These are phyloP conservation scores for Bombyx huttoni DNA, from an alignment of 2,888 invertebrate species.

Conservation along the genomic window DNA sequence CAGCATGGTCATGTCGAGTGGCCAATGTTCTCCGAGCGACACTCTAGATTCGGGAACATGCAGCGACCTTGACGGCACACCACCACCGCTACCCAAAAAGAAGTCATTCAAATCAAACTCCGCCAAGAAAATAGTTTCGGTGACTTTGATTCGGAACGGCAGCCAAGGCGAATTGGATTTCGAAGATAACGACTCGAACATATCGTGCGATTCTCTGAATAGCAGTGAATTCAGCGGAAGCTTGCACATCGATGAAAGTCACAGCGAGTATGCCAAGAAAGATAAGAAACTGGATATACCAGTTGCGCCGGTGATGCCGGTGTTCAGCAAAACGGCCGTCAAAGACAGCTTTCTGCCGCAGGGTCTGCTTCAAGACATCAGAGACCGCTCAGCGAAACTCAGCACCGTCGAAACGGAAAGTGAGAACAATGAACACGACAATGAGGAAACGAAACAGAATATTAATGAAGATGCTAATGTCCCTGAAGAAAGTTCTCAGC, in stretches of 20 bases:
- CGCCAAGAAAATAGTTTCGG: slow-evolving; percentile 66
- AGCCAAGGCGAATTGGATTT: slow-evolving; percentile 78
- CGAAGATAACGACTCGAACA: slow-evolving; percentile 81
- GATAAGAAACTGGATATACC: slow-evolving; percentile 48
- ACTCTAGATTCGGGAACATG: slow-evolving; percentile 89
- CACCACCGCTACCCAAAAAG: slow-evolving; percentile 79
- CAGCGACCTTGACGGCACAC: slow-evolving; percentile 84
- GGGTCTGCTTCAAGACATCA: slow-evolving; percentile 78
- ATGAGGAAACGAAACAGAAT: slow-evolving; percentile 41
- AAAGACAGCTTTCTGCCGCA: slow-evolving; percentile 74
- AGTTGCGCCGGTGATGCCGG: slow-evolving; percentile 42
- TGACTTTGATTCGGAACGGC: slow-evolving; percentile 71
- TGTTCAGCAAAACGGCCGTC: slow-evolving; percentile 41
- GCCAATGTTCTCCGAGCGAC: slow-evolving; percentile 87
- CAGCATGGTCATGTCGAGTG: slow-evolving; percentile 79
- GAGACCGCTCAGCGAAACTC: slow-evolving; percentile 74
- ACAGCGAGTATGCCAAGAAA: slow-evolving; percentile 52
- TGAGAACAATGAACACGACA: slow-evolving; percentile 41
- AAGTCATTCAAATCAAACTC: slow-evolving; percentile 67
- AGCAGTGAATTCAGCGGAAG: slow-evolving; percentile 76
- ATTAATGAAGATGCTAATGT: slow-evolving; percentile 61
- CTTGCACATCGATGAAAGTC: slow-evolving; percentile 63
- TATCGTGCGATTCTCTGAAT: slow-evolving; percentile 87
- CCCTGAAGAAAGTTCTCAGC: slow-evolving; percentile 61
- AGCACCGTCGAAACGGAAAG: slow-evolving; percentile 58